Conservation (phyloP, 2,888 invertebrate genomes). For the Drosophila planitibia region DNA sequence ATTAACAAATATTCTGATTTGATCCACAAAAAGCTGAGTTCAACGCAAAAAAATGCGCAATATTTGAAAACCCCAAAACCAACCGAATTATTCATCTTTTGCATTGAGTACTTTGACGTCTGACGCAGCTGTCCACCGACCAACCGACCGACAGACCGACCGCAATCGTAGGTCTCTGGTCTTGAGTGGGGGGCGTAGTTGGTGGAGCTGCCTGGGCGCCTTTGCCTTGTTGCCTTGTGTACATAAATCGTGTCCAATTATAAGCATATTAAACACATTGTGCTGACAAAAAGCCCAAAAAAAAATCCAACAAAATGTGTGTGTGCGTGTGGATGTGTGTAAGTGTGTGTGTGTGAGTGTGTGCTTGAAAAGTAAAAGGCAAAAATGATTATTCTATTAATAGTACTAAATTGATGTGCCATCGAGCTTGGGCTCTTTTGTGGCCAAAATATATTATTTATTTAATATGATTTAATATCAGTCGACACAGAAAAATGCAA, state of each 20-base stretch:
- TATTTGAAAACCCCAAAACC: slow-evolving; percentile 21
- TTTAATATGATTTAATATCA: neutral
- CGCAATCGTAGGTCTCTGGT: slow-evolving; percentile 10
- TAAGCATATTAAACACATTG: slow-evolving; percentile 63
- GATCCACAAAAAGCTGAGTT: neutral
- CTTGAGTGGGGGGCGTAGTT: neutral
- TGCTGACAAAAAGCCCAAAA: slow-evolving; percentile 39
- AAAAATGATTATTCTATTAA: slow-evolving; percentile 24
- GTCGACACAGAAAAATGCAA: neutral
- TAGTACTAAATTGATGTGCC: neutral
- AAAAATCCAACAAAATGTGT: slow-evolving; percentile 22
- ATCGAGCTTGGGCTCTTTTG: neutral
- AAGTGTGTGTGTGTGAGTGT: neutral
- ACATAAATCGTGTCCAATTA: slow-evolving; percentile 63
- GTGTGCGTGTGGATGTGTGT: slow-evolving; percentile 3
- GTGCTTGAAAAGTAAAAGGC: slow-evolving; percentile 27
- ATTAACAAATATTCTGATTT: neutral
- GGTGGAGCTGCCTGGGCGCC: neutral
- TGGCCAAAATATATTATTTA: neutral
- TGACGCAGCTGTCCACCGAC: neutral
- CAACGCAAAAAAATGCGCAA: slow-evolving; percentile 7
- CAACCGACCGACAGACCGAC: neutral
- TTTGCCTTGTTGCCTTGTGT: neutral
- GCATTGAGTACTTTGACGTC: slow-evolving; percentile 29
- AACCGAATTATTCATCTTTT: slow-evolving; percentile 36